These are phyloP conservation scores for Laupala kohalensis DNA, from an alignment of 1,140 invertebrate species.

Conservation along the genomic window DNA sequence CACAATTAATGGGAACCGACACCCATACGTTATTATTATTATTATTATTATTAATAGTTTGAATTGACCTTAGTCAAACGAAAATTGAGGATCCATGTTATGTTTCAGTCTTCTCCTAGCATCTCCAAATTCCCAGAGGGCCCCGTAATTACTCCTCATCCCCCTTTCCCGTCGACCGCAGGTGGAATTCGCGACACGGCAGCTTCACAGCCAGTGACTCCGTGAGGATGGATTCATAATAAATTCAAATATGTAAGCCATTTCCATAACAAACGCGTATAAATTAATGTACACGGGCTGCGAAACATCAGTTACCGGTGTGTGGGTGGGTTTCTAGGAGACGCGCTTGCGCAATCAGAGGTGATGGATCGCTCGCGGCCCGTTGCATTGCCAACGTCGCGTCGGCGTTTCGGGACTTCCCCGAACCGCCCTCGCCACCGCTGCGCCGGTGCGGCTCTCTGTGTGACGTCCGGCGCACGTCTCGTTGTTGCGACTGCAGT, in stretches of 20 bases:
- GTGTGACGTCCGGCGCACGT: background rate
- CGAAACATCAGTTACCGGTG: background rate
- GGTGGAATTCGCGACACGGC: background rate
- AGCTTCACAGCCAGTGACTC: background rate
- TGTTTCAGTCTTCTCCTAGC: too few relatives aligned
- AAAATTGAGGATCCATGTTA: too few relatives aligned
- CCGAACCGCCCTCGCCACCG: background rate
- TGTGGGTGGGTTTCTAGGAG: background rate
- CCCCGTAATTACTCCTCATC: background rate
- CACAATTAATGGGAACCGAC: too few relatives aligned
- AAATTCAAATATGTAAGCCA: background rate
- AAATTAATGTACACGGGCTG: background rate
- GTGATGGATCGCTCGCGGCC: background rate
- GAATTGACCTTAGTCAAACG: too few relatives aligned
- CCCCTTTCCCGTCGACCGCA: background rate
- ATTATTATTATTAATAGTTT: too few relatives aligned
- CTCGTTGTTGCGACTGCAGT: background rate
- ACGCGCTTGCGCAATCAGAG: background rate
- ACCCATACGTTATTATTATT: too few relatives aligned
- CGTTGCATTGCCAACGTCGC: too few relatives aligned
- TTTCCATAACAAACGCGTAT: background rate
- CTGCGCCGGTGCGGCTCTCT: background rate
- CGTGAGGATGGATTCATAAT: background rate
- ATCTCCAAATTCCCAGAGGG: background rate
- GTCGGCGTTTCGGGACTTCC: too few relatives aligned